phyloP scores from a whole-genome alignment of 2,888 invertebrate species.

The Drosophila infuscata region DNA sequence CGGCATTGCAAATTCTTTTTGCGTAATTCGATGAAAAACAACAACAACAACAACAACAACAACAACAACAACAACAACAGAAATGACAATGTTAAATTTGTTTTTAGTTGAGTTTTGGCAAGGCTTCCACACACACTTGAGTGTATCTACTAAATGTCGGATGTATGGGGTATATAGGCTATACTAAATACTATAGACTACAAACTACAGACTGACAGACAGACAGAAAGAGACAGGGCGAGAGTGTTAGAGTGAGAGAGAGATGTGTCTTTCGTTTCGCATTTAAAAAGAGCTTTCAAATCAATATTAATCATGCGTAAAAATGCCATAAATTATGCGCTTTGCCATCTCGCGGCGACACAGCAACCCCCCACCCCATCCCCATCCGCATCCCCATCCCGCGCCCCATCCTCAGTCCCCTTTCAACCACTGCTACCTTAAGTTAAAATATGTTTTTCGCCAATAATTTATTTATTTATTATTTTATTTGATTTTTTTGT shows the following conservation, averaged over 20 bases:
- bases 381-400: background rate
- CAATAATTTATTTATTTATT: background rate
- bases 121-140: constrained; percentile 24
- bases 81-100: constrained; percentile 53
- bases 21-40: constrained; percentile 64
- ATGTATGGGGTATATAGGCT: constrained; percentile 31
- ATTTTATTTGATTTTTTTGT: constrained; percentile 15
- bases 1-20: constrained; percentile 41
- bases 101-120: constrained; percentile 53
- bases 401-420: too few species aligned
- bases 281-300: constrained; percentile 76
- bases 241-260: background rate
- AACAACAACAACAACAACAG: constrained; percentile 12
- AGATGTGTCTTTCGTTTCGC: constrained; percentile 19
- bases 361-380: background rate
- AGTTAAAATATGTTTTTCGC: constrained; percentile 19
- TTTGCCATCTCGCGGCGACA: constrained; percentile 16
- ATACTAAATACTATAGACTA: background rate
- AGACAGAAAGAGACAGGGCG: background rate
- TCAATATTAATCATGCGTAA: constrained; percentile 81
- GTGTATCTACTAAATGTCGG: background rate
- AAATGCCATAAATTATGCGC: constrained; percentile 76
- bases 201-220: background rate
- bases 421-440: background rate
- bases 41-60: constrained; percentile 18